Percentiles rank a stretch among this genome's conserved stretches.
phyloP scores from a whole-genome alignment of 2,797 vertebrate genomes.

The Siniperca scherzeri region DNA sequence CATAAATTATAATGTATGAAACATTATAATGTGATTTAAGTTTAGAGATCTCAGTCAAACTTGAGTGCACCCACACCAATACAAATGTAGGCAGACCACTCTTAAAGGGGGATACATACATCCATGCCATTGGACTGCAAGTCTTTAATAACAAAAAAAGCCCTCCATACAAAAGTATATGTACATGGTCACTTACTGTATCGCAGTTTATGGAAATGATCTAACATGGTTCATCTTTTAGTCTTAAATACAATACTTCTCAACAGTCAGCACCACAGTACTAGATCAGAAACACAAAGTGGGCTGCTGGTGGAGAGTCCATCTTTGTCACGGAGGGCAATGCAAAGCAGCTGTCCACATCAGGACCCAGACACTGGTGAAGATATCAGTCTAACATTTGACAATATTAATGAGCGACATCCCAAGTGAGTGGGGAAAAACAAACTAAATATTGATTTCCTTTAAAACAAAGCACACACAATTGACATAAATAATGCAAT shows the following conservation, averaged over 20 bases:
- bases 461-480: slow-evolving; percentile 56
- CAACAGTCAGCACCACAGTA: slow-evolving; percentile 67
- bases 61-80: background rate
- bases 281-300: slow-evolving; percentile 54
- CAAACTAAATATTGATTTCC: slow-evolving; percentile 47
- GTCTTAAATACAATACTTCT: slow-evolving; percentile 75
- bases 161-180: slow-evolving; percentile 87
- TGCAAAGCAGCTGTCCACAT: slow-evolving; percentile 50
- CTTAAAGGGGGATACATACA: slow-evolving; percentile 65
- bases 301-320: slow-evolving; percentile 48
- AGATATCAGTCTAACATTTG: slow-evolving; percentile 36
- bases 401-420: slow-evolving; percentile 46
- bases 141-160: slow-evolving; percentile 86
- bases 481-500: slow-evolving; percentile 77
- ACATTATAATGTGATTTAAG: too few species aligned
- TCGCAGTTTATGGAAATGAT: slow-evolving; percentile 80
- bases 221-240: slow-evolving; percentile 58
- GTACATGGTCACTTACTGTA: slow-evolving; percentile 81
- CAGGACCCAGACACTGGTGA: slow-evolving; percentile 42
- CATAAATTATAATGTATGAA: background rate
- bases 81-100: slow-evolving; percentile 48
- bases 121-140: slow-evolving; percentile 77
- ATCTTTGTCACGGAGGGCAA: slow-evolving; percentile 46
- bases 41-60: background rate
- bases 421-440: slow-evolving; percentile 31